Percentiles rank a stretch among this genome's conserved stretches.
These are phyloP conservation scores for Actinostola sp. DNA, from an alignment of 92 coral and sea anemone genomes.

Conservation along the genomic window DNA sequence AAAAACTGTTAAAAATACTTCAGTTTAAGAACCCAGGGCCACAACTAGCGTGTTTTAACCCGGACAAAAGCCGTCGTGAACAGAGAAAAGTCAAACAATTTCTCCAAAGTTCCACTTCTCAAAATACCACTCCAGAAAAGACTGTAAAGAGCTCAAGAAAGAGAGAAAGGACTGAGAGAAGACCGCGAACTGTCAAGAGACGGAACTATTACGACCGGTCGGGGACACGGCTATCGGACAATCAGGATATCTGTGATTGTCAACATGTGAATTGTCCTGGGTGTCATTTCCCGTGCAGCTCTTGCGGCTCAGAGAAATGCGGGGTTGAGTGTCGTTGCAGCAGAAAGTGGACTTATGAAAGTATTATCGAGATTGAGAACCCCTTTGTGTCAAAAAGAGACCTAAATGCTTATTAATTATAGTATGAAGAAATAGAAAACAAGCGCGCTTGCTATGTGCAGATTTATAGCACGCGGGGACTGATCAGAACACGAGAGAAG, in stretches of 20 bases:
- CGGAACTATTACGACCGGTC: constrained; percentile 76
- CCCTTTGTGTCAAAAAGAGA: constrained; percentile 25
- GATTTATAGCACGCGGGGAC: no score
- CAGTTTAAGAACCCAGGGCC: constrained; percentile 96
- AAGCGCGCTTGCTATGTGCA: no score
- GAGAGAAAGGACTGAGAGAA: constrained; percentile 15
- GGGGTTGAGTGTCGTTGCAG: constrained; percentile 96
- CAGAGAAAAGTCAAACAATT: constrained; percentile 82
- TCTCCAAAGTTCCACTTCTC: constrained; percentile 24
- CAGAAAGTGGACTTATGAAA: constrained; percentile 86
- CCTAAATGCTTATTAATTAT: background rate
- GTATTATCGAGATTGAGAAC: constrained; percentile 74
- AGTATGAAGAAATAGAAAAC: no score
- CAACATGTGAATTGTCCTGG: constrained; percentile 92
- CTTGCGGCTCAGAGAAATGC: constrained; percentile 98
- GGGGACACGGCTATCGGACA: constrained; percentile 81
- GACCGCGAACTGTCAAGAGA: constrained; percentile 39
- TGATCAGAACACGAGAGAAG: no score
- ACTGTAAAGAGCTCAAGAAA: background rate
- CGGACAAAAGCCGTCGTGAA: constrained; percentile 92
- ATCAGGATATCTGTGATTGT: constrained; percentile 92
- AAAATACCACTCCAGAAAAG: constrained; percentile 1
- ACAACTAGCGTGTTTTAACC: constrained; percentile 79
- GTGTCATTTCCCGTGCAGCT: constrained; percentile 90
- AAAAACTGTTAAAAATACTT: constrained; percentile 79